Conservation (phyloP, 2,113 vertebrate species). For the Leucosticte australis region DNA sequence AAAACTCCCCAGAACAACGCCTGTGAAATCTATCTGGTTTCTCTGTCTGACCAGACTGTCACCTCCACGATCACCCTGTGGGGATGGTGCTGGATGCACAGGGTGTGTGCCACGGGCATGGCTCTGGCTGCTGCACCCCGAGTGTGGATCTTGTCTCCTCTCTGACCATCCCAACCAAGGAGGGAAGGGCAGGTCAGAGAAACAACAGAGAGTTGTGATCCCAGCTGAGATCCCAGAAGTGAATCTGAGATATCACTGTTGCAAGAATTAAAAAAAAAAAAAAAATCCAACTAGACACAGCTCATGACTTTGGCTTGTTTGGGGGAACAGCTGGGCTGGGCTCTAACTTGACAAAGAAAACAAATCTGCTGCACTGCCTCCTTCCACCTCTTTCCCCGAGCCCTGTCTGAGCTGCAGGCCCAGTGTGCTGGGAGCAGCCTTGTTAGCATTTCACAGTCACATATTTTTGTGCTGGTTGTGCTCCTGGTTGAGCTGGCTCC, state of each 20-base stretch:
- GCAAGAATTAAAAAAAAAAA: not conserved
- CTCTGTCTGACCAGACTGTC: too few species aligned
- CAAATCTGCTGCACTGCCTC: not conserved
- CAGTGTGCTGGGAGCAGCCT: not conserved
- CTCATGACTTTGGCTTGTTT: not conserved
- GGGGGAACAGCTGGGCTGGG: not conserved
- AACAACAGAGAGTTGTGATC: not conserved
- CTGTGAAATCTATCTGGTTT: too few species aligned
- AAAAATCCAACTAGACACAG: not conserved
- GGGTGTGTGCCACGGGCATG: rapidly evolving
- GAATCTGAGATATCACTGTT: not conserved
- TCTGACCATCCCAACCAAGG: not conserved
- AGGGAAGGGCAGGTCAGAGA: not conserved
- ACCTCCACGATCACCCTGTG: too few species aligned
- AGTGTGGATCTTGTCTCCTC: not conserved
- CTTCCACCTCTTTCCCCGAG: not conserved
- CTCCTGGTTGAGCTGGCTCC: conserved; percentile 68
- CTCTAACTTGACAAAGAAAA: not conserved
- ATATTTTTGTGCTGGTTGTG: not conserved
- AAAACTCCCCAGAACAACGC: too few species aligned
- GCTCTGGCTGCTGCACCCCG: not conserved
- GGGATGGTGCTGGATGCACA: rapidly evolving
- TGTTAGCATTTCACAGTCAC: not conserved
- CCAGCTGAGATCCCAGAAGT: not conserved
- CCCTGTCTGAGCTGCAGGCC: not conserved